Conservation (phyloP, 2,888 invertebrate species). For the Alcis repandata region DNA sequence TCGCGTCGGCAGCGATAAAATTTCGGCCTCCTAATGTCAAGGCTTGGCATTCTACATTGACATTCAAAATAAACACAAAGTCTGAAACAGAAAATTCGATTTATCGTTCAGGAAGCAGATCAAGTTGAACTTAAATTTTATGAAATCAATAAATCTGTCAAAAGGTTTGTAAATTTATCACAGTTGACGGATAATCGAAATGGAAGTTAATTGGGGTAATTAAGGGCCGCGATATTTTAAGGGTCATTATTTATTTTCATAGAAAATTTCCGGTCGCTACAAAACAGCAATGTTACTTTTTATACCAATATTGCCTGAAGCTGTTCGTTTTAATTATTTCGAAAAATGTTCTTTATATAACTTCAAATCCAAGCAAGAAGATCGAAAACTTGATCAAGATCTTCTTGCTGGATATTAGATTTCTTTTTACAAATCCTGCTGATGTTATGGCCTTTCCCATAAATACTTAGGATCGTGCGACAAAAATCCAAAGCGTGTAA, state of each 20-base stretch:
- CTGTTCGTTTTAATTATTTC: too few relatives aligned
- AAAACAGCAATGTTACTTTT: neutral
- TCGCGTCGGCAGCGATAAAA: slow-evolving; percentile 38
- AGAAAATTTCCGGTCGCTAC: neutral
- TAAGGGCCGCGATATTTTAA: neutral
- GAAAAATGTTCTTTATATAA: neutral
- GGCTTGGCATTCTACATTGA: slow-evolving; percentile 45
- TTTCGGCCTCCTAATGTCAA: slow-evolving; percentile 40
- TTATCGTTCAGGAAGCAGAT: slow-evolving; percentile 30
- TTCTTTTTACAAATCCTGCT: too few relatives aligned
- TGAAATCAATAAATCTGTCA: slow-evolving; percentile 26
- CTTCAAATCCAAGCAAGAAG: neutral
- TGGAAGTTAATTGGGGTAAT: slow-evolving; percentile 8
- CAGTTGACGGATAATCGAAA: slow-evolving; percentile 11
- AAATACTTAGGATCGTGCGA: slow-evolving; percentile 16
- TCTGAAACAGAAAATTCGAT: slow-evolving; percentile 16
- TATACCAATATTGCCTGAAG: neutral
- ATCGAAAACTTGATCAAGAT: neutral
- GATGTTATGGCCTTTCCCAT: slow-evolving; percentile 4
- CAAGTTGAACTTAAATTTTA: slow-evolving; percentile 15
- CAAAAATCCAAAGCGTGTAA: slow-evolving; percentile 16
- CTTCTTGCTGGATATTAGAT: too few relatives aligned
- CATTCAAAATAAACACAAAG: slow-evolving; percentile 36
- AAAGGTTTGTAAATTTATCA: slow-evolving; percentile 31
- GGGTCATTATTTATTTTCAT: neutral